A percentile compares a stretch with the other conserved stretches of the same genome.
Conservation (phyloP, 2,113 vertebrate genomes). For the Ancistrus triradiatus region DNA sequence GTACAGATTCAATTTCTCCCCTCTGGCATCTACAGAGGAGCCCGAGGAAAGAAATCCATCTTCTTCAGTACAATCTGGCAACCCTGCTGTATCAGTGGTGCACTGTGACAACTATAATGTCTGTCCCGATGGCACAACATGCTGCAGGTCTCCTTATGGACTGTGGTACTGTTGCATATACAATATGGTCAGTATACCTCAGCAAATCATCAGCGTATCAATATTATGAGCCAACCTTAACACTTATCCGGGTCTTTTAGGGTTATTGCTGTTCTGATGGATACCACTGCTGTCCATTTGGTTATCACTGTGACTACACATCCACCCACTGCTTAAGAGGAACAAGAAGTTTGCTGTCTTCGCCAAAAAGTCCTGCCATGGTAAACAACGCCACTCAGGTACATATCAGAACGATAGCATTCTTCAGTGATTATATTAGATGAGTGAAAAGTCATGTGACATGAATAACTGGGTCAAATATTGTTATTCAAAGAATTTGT, state of each 20-base stretch:
- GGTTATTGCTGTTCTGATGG: conserved; percentile 61
- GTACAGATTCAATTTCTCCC: conserved; percentile 40
- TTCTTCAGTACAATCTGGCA: conserved; percentile 1
- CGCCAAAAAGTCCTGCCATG: conserved; percentile 4
- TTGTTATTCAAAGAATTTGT: too few species aligned
- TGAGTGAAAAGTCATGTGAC: too few species aligned
- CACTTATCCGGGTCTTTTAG: conserved; percentile 34
- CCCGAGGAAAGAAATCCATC: background rate
- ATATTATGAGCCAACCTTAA: background rate
- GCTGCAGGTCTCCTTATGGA: conserved; percentile 54
- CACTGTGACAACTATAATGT: conserved; percentile 31
- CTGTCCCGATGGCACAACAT: conserved; percentile 54
- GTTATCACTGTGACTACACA: conserved; percentile 51
- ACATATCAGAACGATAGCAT: background rate
- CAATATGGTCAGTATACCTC: conserved; percentile 45
- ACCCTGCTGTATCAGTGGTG: conserved; percentile 25
- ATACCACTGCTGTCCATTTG: conserved; percentile 55
- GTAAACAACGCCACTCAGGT: conserved; percentile 37
- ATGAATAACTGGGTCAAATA: too few species aligned
- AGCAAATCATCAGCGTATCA: background rate
- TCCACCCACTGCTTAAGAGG: conserved; percentile 42
- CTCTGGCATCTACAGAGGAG: conserved; percentile 35
- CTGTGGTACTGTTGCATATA: conserved; percentile 55
- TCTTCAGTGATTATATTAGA: too few species aligned
- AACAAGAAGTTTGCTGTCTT: conserved; percentile 42